Percentiles rank a stretch among this genome's conserved stretches.
Evolutionary conservation across 2,113 vertebrate genomes (phyloP).

Genomic region (Ahaetulla prasina): DNA sequence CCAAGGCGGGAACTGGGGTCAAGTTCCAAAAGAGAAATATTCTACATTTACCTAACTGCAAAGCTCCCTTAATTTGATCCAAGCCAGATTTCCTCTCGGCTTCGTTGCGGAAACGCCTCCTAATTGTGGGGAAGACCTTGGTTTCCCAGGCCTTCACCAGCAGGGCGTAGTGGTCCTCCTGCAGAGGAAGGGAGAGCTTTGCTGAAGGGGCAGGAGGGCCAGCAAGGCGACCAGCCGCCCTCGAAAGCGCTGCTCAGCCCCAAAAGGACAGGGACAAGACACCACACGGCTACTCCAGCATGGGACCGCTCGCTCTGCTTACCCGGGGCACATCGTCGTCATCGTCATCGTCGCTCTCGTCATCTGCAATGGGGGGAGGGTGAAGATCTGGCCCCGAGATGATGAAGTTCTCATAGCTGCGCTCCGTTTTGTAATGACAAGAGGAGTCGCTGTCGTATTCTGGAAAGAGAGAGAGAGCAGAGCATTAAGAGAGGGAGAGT

Average conservation of each 20-base stretch:
- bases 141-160: slow-evolving; percentile 98
- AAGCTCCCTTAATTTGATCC: slow-evolving; percentile 97
- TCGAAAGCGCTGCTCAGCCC: no score
- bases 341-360: slow-evolving; percentile 94
- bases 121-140: slow-evolving; percentile 96
- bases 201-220: no score
- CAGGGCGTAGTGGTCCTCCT: slow-evolving; percentile 97
- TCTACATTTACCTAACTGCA: slow-evolving; percentile 82
- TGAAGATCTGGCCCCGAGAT: slow-evolving; percentile 91
- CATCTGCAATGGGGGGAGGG: slow-evolving; percentile 88
- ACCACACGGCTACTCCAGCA: neutral
- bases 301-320: slow-evolving; percentile 22
- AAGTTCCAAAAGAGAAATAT: neutral
- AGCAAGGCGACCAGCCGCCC: no score
- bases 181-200: neutral
- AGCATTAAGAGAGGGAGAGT: neutral
- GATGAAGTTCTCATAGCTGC: slow-evolving; percentile 95
- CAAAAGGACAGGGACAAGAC: accelerated
- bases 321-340: slow-evolving; percentile 93
- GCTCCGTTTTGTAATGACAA: slow-evolving; percentile 90
- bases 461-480: slow-evolving; percentile 40
- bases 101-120: slow-evolving; percentile 96
- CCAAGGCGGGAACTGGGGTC: neutral
- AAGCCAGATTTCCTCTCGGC: slow-evolving; percentile 95
- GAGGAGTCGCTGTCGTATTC: slow-evolving; percentile 95